phyloP scores from a whole-genome alignment of 2,888 invertebrate genomes.

The Tyria jacobaeae region DNA sequence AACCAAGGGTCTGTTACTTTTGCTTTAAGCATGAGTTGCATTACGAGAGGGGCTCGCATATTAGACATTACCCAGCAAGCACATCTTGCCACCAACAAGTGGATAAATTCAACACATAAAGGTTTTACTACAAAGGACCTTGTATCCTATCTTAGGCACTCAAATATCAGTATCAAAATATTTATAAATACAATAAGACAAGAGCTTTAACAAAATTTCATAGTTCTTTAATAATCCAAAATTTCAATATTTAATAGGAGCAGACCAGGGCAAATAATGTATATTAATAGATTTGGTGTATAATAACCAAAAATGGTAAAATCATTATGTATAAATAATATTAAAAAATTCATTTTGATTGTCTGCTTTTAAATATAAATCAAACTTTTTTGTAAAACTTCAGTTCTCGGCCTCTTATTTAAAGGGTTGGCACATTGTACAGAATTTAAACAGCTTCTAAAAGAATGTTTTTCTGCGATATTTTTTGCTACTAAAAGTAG shows the following conservation, averaged over 20 bases:
- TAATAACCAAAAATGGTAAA: constrained; percentile 1
- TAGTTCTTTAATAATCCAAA: neutral
- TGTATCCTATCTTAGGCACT: no score
- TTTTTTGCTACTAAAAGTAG: constrained; percentile 12
- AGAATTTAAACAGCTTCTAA: constrained; percentile 8
- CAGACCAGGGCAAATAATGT: neutral
- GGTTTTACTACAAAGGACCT: no score
- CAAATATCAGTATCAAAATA: no score
- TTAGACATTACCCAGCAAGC: neutral
- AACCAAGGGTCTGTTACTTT: no score
- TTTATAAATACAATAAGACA: no score
- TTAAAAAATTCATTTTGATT: neutral
- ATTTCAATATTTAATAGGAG: neutral
- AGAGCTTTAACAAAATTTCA: neutral
- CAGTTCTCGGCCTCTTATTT: neutral
- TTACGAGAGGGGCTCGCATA: neutral
- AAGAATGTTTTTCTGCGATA: constrained; percentile 3
- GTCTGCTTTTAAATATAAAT: neutral
- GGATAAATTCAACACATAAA: no score
- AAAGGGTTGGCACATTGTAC: neutral
- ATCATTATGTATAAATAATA: neutral
- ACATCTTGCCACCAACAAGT: no score
- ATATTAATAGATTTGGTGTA: neutral
- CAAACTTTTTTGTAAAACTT: neutral
- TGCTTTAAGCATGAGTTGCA: neutral